Evolutionary conservation across 2,113 vertebrate species (phyloP).

Genomic region (Gobius niger): DNA sequence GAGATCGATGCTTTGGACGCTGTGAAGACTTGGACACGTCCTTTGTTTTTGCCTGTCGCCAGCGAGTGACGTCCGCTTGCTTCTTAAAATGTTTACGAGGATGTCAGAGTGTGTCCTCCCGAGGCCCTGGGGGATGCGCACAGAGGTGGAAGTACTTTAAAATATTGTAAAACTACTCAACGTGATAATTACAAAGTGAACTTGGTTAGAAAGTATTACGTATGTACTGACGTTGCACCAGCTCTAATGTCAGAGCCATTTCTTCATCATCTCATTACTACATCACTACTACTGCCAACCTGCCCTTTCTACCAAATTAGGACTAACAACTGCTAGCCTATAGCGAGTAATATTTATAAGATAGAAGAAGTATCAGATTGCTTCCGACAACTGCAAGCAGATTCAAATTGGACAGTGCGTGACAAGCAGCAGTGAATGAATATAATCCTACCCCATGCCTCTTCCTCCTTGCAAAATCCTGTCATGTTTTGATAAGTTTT

Average conservation of each 20-base stretch:
- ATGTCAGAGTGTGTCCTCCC: conserved; percentile 60
- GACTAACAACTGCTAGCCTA: neutral
- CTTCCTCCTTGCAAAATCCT: conserved; percentile 13
- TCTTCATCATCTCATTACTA: neutral
- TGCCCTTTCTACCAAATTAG: neutral
- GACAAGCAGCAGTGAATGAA: conserved; percentile 43
- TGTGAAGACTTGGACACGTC: neutral
- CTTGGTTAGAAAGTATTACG: neutral
- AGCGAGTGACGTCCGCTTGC: conserved; percentile 48
- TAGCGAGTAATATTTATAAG: neutral
- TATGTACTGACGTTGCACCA: neutral
- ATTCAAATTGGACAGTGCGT: conserved; percentile 49
- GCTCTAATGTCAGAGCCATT: neutral
- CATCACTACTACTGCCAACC: neutral
- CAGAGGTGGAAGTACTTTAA: neutral
- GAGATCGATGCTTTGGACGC: neutral
- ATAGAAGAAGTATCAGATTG: too few relatives aligned
- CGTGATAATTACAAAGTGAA: neutral
- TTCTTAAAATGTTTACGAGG: conserved; percentile 68
- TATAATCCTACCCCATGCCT: conserved; percentile 35
- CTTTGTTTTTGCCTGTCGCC: conserved; percentile 40
- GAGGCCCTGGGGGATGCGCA: conserved; percentile 22
- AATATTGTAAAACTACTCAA: neutral
- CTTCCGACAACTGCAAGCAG: neutral
- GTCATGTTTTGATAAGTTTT: conserved; percentile 47